Base-by-base conservation (phyloP, 2,797 vertebrate species). In the Tinamus major region DNA sequence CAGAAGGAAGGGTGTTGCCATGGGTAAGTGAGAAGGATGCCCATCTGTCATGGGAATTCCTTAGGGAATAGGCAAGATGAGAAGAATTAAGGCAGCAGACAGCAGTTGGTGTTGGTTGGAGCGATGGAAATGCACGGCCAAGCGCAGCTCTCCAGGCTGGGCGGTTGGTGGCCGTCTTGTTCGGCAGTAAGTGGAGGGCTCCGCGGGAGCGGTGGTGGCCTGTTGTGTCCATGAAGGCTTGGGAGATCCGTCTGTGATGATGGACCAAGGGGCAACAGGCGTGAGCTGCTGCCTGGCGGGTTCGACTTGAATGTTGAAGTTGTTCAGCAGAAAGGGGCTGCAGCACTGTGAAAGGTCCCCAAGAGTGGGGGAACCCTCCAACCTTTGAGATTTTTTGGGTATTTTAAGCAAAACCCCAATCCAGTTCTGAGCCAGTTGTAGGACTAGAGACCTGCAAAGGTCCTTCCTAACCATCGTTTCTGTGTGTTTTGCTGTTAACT, bases 141-240 rank as follows among this genome's bases (percentile, higher is more conserved):
- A 72, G 67, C 44, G 9, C 4, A 11, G 46, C 9, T 44, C 44
- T 72, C 0, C 0, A 67, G 74, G 24, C 67, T 41, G 53, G 37
- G 20, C 53, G 21, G 24, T 20, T 20, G 13, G 10, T 4, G 37
- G 15, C 9, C 9, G 6, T 19, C 16, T 29, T 56, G 26, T 31
- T 61, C 21, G 35, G 64, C 35, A 42, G 63, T 41, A 63, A 23
- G n/a, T 24, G 33, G n/a, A n/a, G 69, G 1, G 5, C 37, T 53
- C 41, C 53, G 51, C 4, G 4, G 19, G 41, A 69, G 20, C 29
- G 29, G 9, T 58, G 42, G 27, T 3, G 55, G 2, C 12, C 39
- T 26, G 11, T 27, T 18, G 26, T 4, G 9, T 35, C 0, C 0
- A 41, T 23, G 44, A 1, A 0, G 39, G 46, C 29, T 71, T 71